Evolutionary conservation across 2,113 vertebrate genomes (phyloP).

Genomic region (Cebidichthys violaceus): DNA sequence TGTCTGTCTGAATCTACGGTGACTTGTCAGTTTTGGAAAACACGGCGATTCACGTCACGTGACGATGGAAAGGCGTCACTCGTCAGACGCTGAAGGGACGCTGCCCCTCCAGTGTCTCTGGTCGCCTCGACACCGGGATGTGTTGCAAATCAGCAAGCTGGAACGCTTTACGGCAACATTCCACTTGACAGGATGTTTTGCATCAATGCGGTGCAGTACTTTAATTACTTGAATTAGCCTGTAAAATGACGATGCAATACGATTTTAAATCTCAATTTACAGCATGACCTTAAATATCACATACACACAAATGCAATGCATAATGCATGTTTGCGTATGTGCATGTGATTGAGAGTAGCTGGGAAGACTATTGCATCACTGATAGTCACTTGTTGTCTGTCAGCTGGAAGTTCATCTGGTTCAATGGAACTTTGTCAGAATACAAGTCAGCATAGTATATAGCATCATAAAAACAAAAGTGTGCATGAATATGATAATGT

Average conservation of each 20-base stretch:
- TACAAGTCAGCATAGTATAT: neutral
- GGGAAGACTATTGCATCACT: neutral
- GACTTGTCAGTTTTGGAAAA: neutral
- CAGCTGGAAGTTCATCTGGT: neutral
- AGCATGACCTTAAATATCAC: neutral
- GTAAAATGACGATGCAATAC: neutral
- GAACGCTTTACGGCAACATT: neutral
- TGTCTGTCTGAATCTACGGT: slow-evolving; percentile 18
- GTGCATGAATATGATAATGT: neutral
- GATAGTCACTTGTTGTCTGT: neutral
- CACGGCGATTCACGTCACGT: neutral
- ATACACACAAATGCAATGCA: neutral
- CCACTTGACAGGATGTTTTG: neutral
- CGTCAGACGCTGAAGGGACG: neutral
- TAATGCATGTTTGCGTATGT: neutral
- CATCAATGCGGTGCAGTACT: neutral
- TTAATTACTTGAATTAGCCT: neutral
- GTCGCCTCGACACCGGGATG: neutral
- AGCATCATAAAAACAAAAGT: neutral
- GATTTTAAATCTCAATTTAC: neutral
- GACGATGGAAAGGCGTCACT: too few species aligned
- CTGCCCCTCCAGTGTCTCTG: neutral
- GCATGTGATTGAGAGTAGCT: neutral
- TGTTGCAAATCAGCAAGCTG: neutral
- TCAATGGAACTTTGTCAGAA: neutral